Base-by-base conservation (phyloP, 1,140 invertebrate genomes). In the Calephelis nemesis region DNA sequence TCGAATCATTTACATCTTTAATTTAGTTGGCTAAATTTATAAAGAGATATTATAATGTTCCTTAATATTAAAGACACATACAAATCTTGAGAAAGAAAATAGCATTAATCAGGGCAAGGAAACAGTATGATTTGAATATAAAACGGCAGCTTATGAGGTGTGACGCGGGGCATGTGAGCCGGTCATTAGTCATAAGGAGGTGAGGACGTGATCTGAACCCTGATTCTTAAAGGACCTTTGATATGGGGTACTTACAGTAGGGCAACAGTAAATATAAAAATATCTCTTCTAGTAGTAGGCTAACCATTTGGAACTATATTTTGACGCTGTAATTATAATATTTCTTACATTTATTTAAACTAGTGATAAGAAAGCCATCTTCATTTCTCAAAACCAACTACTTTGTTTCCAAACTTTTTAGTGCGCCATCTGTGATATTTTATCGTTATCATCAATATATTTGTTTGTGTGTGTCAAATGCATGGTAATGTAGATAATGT, bases 91-190 rank as follows among this genome's bases (percentile, higher is more conserved):
- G 74, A 83, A 86, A 87, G 87, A 86, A 86, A 83, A 83, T 75
- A 79, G 79, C 84, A 89, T 89, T 84, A 89, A 86, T 89, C 85
- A 89, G 80, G 72, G 75, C 74, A 78, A 86, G 85, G 84, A 86
- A 80, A 76, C 82, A 71, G 72, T 85, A 82, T 83, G 82, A 88
- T 88, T 88, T 88, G 86, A 88, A 88, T 88, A 84, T 86, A 87
- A 87, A 88, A 76, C 74, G 72, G 62, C 73, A 73, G 67, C 76
- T 71, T 68, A 82, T 78, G 80, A 84, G 78, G 82, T 85, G 80
- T 78, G 79, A 75, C 74, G 70, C 71, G 73, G 67, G 67, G 67
- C 65, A 73, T 74, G 73, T 76, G 77, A 87, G 86, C 79, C 78
- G 76, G 79, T 87, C 84, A 88, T 88, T 88, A 88, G 84, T 88